Evolutionary conservation across 2,888 invertebrate genomes (phyloP).

Genomic region (Criorhina ranunculi): DNA sequence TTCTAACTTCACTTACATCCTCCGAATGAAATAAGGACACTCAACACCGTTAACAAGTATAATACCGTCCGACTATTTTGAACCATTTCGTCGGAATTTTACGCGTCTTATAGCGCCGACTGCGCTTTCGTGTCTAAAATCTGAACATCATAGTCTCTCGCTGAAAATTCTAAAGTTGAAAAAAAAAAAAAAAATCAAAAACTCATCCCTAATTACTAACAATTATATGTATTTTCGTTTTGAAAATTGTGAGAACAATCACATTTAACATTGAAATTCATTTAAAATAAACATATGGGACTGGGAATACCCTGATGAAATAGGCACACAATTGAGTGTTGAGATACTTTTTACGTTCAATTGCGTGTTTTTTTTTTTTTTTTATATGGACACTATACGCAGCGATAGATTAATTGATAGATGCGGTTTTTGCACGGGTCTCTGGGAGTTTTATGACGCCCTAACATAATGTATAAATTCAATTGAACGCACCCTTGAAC

Average conservation of each 20-base stretch:
- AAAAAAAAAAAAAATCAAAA: background rate
- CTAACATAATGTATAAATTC: background rate
- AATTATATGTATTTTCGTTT: slow-evolving; percentile 20
- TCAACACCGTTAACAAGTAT: background rate
- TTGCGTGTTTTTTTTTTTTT: background rate
- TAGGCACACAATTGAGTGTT: background rate
- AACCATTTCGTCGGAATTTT: slow-evolving; percentile 12
- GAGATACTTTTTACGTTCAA: background rate
- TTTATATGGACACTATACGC: slow-evolving; percentile 17
- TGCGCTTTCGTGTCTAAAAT: slow-evolving; percentile 35
- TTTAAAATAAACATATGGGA: slow-evolving; percentile 10
- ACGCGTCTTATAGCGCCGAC: slow-evolving; percentile 13
- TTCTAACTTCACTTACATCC: slow-evolving; percentile 29
- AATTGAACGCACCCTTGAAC: slow-evolving; percentile 6
- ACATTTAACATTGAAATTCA: slow-evolving; percentile 61
- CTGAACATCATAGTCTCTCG: background rate
- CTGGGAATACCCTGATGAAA: slow-evolving; percentile 52
- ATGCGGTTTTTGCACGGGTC: background rate
- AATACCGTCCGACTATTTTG: background rate
- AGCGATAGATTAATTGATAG: slow-evolving; percentile 1
- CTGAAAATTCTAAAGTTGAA: slow-evolving; percentile 12
- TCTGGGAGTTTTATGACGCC: background rate
- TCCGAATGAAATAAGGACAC: background rate
- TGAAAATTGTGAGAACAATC: slow-evolving; percentile 47
- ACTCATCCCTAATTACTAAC: background rate